Evolutionary conservation across 1,140 invertebrate species (phyloP).

Genomic region (Asbolus verrucosus): DNA sequence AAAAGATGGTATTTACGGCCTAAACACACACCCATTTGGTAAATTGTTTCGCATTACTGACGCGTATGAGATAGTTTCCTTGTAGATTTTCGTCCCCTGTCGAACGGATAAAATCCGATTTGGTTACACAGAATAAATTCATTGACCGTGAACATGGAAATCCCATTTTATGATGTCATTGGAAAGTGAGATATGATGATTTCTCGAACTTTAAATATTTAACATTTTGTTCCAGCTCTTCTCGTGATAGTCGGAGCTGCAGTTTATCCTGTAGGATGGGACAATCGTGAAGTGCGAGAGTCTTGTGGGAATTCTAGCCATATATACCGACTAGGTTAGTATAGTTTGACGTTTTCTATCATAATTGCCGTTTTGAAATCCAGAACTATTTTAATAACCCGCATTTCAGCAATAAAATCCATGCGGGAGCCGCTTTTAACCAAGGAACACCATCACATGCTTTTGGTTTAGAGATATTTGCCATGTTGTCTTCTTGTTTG

Average conservation of each 20-base stretch:
- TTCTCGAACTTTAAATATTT: constrained; percentile 19
- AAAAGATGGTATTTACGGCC: no score
- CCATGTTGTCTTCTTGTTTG: constrained; percentile 28
- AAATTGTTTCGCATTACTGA: no score
- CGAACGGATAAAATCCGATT: no score
- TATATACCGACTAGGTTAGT: constrained; percentile 76
- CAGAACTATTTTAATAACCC: constrained; percentile 19
- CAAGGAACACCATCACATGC: constrained; percentile 13
- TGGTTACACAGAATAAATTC: constrained; percentile 4
- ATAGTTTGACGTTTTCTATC: constrained; percentile 22
- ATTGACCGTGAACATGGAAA: not conserved
- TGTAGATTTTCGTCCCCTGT: no score
- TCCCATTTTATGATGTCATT: not conserved
- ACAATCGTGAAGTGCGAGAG: constrained; percentile 75
- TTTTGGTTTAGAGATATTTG: constrained; percentile 4
- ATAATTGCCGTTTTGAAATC: not conserved
- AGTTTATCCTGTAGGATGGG: constrained; percentile 78
- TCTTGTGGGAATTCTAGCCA: constrained; percentile 74
- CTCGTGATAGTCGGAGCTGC: constrained; percentile 73
- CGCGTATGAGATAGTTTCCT: no score
- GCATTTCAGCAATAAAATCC: constrained; percentile 32
- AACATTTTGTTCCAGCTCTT: constrained; percentile 69
- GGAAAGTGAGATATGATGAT: constrained; percentile 32
- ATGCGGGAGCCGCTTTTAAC: constrained; percentile 21
- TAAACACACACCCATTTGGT: no score